Evolutionary conservation across 1,140 invertebrate genomes (phyloP).

Genomic region (Neodiprion fabricii): DNA sequence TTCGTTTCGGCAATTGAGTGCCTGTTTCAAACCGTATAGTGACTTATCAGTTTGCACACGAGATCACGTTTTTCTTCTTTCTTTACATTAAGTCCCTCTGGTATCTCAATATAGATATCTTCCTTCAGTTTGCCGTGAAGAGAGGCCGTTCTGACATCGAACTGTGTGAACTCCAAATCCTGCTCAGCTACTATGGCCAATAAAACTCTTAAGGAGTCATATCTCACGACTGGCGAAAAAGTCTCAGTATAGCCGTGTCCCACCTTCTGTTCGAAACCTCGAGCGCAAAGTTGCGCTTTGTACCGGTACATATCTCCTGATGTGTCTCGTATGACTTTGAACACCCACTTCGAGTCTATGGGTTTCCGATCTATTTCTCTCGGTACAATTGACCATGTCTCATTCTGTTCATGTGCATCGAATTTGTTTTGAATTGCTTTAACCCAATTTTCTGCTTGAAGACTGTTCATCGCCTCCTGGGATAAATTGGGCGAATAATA

Average conservation of each 20-base stretch:
- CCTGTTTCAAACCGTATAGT: conserved; percentile 49
- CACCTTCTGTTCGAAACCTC: conserved; percentile 30
- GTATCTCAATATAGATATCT: conserved; percentile 37
- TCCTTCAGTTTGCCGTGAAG: conserved; percentile 28
- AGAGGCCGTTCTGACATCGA: conserved; percentile 30
- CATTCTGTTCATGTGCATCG: conserved; percentile 30
- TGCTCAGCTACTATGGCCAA: conserved; percentile 32
- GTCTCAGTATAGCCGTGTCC: conserved; percentile 35
- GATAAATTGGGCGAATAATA: background rate
- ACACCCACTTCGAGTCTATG: conserved; percentile 40
- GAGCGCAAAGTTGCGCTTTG: background rate
- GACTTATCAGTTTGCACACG: conserved; percentile 44
- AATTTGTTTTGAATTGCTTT: conserved; percentile 37
- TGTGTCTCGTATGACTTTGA: conserved; percentile 38
- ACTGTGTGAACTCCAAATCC: conserved; percentile 37
- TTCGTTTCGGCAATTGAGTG: conserved; percentile 41
- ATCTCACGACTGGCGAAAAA: conserved; percentile 29
- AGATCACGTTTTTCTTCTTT: conserved; percentile 21
- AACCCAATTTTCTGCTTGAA: conserved; percentile 20
- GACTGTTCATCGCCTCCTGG: background rate
- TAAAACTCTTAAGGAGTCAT: conserved; percentile 14
- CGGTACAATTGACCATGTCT: conserved; percentile 36
- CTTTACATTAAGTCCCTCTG: conserved; percentile 31
- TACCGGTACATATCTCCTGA: conserved; percentile 17
- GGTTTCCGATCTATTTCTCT: conserved; percentile 28